phyloP scores from a whole-genome alignment of 2,888 invertebrate species.

The Hymenopus coronatus region DNA sequence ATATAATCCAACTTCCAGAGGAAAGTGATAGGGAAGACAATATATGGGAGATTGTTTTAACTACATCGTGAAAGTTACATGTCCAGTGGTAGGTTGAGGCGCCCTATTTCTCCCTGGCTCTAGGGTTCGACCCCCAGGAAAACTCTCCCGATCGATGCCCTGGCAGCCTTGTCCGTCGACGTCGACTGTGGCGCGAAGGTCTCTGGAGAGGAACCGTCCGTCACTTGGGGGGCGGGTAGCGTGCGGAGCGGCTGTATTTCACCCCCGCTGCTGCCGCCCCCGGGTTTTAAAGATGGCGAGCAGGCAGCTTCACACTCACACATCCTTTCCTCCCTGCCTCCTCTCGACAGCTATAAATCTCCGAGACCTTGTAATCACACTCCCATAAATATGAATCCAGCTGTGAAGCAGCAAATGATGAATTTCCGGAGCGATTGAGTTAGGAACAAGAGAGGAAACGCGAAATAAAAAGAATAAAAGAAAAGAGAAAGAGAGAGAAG shows the following conservation, averaged over 20 bases:
- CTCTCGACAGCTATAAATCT: constrained; percentile 30
- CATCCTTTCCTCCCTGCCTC: constrained; percentile 11
- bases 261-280: constrained; percentile 12
- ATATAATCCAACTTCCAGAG: too few species aligned
- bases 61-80: neutral
- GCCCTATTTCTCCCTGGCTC: neutral
- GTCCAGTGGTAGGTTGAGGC: neutral
- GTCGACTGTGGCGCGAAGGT: constrained; percentile 14
- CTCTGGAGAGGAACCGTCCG: neutral
- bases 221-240: constrained; percentile 29
- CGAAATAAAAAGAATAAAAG: constrained; percentile 21
- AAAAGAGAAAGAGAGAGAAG: constrained; percentile 10
- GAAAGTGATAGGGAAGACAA: too few species aligned
- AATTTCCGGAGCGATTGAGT: constrained; percentile 35
- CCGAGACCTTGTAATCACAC: constrained; percentile 35
- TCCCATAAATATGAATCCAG: constrained; percentile 35
- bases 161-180: constrained; percentile 1
- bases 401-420: constrained; percentile 35
- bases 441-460: constrained; percentile 28
- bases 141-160: neutral
- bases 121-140: neutral
- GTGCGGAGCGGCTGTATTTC: constrained; percentile 33
- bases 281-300: constrained; percentile 30
- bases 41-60: too few species aligned
- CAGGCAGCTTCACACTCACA: constrained; percentile 31